These are phyloP conservation scores for Drosophila baimaii DNA, from an alignment of 1,140 invertebrate genomes.

Conservation along the genomic window DNA sequence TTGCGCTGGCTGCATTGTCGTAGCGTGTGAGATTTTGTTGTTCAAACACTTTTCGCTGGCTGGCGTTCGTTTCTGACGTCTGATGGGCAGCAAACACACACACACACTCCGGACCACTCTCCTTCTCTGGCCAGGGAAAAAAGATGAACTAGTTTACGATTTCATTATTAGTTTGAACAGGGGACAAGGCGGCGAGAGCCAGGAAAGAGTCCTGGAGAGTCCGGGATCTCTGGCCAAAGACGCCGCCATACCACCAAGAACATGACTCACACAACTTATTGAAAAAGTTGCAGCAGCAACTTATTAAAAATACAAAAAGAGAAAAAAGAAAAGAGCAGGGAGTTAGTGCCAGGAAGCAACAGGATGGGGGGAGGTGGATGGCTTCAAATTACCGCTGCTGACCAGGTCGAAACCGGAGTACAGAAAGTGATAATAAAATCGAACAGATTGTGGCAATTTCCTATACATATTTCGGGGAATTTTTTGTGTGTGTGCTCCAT, in stretches of 20 bases:
- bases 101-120: slow-evolving; percentile 16
- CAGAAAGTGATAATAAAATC: slow-evolving; percentile 18
- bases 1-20: slow-evolving; percentile 63
- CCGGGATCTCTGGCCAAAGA: slow-evolving; percentile 33
- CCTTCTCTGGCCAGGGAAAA: slow-evolving; percentile 20
- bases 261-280: slow-evolving; percentile 73
- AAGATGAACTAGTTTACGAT: slow-evolving; percentile 82
- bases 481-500: background rate
- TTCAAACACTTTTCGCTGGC: slow-evolving; percentile 78
- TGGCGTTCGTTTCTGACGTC: slow-evolving; percentile 63
- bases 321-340: background rate
- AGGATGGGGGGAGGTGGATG: background rate
- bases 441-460: slow-evolving; percentile 17
- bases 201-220: background rate
- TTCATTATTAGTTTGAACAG: slow-evolving; percentile 82
- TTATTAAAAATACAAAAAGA: slow-evolving; percentile 50
- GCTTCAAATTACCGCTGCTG: slow-evolving; percentile 32
- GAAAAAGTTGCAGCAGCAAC: slow-evolving; percentile 68
- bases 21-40: slow-evolving; percentile 81
- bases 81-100: slow-evolving; percentile 53
- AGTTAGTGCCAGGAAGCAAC: background rate
- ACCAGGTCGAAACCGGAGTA: slow-evolving; percentile 13
- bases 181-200: slow-evolving; percentile 39
- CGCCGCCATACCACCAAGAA: slow-evolving; percentile 23
- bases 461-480: no score